Percentiles rank a stretch among this genome's conserved stretches.
phyloP scores from a whole-genome alignment of 2,888 invertebrate species.

The Aricia artaxerxes region DNA sequence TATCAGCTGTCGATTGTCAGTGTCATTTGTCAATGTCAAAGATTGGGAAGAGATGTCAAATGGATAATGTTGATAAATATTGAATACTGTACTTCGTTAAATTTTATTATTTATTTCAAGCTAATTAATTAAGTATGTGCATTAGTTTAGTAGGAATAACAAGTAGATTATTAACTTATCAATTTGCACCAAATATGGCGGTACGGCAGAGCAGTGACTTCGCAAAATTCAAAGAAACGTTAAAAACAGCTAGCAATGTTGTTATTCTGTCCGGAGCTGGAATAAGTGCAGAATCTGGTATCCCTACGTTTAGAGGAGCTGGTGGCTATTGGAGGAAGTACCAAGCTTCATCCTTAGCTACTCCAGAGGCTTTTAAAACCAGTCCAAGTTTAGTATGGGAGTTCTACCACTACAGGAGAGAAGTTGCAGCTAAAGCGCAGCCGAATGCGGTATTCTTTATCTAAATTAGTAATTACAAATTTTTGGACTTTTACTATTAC shows the following conservation, averaged over 20 bases:
- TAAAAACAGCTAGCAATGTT: constrained; percentile 82
- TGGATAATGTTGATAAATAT: too few relatives aligned
- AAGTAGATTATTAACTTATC: constrained; percentile 38
- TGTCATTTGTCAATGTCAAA: too few relatives aligned
- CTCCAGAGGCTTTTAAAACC: constrained; percentile 84
- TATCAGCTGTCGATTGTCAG: too few relatives aligned
- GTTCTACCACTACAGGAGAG: constrained; percentile 92
- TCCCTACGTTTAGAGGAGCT: constrained; percentile 91
- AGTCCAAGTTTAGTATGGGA: constrained; percentile 93
- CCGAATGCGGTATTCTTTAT: constrained; percentile 82
- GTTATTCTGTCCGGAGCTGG: constrained; percentile 89
- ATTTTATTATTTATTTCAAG: background rate
- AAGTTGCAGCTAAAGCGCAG: constrained; percentile 85
- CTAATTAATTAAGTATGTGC: constrained; percentile 45
- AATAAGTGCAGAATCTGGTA: constrained; percentile 91
- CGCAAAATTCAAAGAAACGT: constrained; percentile 76
- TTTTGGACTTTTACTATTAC: too few relatives aligned
- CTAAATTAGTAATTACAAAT: background rate
- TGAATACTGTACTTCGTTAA: background rate
- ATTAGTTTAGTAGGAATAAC: constrained; percentile 47
- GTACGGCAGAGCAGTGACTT: constrained; percentile 64
- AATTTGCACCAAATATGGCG: constrained; percentile 46
- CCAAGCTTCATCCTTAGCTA: constrained; percentile 83
- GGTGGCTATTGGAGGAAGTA: constrained; percentile 92
- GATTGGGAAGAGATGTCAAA: too few relatives aligned